Percentiles rank a stretch among this genome's conserved stretches.
phyloP scores from a whole-genome alignment of 1,140 invertebrate species.

The Drosophila biarmipes region DNA sequence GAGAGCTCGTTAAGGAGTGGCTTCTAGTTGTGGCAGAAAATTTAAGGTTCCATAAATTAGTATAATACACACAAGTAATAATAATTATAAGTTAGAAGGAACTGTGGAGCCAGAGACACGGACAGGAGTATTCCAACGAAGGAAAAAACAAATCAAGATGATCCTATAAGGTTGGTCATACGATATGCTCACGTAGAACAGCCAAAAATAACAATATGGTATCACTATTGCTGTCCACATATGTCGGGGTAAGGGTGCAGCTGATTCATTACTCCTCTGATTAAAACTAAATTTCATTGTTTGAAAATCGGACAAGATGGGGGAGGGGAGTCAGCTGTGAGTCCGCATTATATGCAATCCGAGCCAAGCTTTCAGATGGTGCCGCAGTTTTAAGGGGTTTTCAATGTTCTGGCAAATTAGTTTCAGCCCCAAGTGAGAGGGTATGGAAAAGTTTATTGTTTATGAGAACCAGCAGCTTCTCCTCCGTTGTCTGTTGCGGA shows the following conservation, averaged over 20 bases:
- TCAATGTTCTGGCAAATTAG: slow-evolving; percentile 78
- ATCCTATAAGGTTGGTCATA: too few species aligned
- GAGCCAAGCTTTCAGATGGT: not conserved
- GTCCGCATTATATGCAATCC: not conserved
- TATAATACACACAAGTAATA: not conserved
- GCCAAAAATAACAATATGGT: too few species aligned
- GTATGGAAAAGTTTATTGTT: slow-evolving; percentile 69
- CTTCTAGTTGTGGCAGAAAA: not conserved
- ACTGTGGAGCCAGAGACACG: not conserved
- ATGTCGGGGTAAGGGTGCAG: too few species aligned
- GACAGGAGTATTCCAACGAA: too few species aligned
- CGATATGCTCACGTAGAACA: not conserved
- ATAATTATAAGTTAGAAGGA: not conserved
- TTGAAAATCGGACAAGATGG: too few species aligned
- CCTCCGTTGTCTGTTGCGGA: not conserved
- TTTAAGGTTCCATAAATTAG: slow-evolving; percentile 1
- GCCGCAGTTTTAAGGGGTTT: slow-evolving; percentile 66
- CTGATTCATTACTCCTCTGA: too few species aligned
- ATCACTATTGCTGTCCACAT: too few species aligned
- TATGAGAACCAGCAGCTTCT: not conserved
- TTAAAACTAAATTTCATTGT: too few species aligned
- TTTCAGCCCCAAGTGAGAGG: slow-evolving; percentile 51
- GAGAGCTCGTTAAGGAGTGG: slow-evolving; percentile 7
- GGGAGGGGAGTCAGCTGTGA: too few species aligned
- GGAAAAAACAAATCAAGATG: too few species aligned